Conservation (phyloP, 1,140 invertebrate genomes). For the Nixonia krombeini region DNA sequence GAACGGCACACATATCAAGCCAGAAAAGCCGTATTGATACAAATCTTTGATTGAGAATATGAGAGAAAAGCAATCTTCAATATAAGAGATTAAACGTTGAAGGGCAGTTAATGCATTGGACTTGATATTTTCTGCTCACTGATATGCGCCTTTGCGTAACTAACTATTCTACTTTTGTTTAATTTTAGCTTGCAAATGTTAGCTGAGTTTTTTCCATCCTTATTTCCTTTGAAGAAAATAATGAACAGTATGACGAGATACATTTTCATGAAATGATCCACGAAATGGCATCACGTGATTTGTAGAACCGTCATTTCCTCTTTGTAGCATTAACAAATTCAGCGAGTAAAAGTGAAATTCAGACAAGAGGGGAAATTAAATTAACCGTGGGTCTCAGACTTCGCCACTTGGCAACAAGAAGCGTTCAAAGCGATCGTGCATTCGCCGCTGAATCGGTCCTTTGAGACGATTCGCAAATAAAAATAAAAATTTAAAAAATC, state of each 20-base stretch:
- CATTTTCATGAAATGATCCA: no score
- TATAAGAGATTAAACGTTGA: no score
- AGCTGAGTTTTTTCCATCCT: no score
- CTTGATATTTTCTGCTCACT: no score
- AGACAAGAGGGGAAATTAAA: conserved; percentile 21
- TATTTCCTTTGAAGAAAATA: no score
- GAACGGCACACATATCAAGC: conserved; percentile 40
- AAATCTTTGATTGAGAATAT: conserved; percentile 60
- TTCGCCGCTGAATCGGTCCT: conserved; percentile 31
- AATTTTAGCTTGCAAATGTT: no score
- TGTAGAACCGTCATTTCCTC: neutral
- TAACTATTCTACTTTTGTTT: no score
- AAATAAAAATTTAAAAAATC: conserved; percentile 65
- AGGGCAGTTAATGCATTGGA: no score
- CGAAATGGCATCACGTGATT: no score
- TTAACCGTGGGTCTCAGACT: conserved; percentile 42
- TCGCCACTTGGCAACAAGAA: conserved; percentile 26
- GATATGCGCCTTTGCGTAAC: no score
- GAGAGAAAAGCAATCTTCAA: no score
- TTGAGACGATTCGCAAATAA: conserved; percentile 56
- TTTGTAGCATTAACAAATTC: conserved; percentile 1
- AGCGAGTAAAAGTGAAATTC: conserved; percentile 23
- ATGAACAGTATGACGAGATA: no score
- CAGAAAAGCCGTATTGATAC: conserved; percentile 44
- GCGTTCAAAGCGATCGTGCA: conserved; percentile 23